These are phyloP conservation scores for Exocentrus adspersus DNA, from an alignment of 2,888 invertebrate species.

Conservation along the genomic window DNA sequence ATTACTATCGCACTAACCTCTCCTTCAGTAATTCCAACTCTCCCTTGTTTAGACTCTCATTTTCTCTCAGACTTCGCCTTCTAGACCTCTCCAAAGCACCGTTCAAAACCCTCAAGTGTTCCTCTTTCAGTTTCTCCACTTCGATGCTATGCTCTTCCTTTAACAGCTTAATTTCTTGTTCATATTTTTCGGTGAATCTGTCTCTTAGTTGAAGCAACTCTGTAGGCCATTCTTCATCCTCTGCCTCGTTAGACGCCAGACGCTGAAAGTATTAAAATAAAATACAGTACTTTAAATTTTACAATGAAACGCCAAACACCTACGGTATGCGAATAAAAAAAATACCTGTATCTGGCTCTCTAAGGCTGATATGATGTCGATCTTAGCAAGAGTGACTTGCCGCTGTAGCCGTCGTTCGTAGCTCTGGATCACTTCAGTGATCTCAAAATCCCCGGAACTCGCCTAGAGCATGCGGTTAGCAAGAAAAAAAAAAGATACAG, in stretches of 20 bases:
- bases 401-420: constrained; percentile 69
- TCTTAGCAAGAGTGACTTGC: constrained; percentile 72
- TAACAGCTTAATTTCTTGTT: constrained; percentile 69
- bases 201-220: constrained; percentile 78
- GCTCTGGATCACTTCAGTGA: constrained; percentile 62
- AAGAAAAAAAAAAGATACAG: constrained; percentile 17
- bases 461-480: constrained; percentile 46
- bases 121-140: constrained; percentile 64
- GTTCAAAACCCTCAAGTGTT: constrained; percentile 55
- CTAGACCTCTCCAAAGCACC: constrained; percentile 57
- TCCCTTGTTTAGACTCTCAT: constrained; percentile 66
- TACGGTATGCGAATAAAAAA: constrained; percentile 30
- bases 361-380: constrained; percentile 75
- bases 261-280: constrained; percentile 65
- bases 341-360: constrained; percentile 80
- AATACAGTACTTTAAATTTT: too few relatives aligned
- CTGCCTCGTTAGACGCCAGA: constrained; percentile 73
- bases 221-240: constrained; percentile 79
- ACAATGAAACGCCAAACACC: constrained; percentile 77
- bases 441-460: constrained; percentile 61
- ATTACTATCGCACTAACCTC: constrained; percentile 64
- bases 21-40: constrained; percentile 71
- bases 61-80: constrained; percentile 54
- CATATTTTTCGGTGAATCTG: constrained; percentile 76
- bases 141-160: constrained; percentile 71